Percentiles rank a stretch among this genome's conserved stretches.
These are phyloP conservation scores for Myanophis thanlyinensis DNA, from an alignment of 2,113 vertebrate genomes.

Conservation along the genomic window DNA sequence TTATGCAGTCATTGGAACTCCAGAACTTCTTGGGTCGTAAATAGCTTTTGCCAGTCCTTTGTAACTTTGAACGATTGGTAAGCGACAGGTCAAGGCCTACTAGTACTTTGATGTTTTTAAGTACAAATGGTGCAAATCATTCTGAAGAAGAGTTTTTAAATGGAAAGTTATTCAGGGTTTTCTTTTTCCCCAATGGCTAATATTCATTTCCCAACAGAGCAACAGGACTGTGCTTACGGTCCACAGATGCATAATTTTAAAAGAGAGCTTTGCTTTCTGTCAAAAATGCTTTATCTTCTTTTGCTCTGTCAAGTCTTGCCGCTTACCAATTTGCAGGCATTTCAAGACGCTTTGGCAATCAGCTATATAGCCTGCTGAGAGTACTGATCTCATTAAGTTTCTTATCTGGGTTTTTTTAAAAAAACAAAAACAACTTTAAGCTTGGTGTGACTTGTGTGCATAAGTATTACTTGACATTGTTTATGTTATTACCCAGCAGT, in stretches of 20 bases:
- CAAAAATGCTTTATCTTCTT: neutral
- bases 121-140: neutral
- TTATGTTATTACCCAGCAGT: neutral
- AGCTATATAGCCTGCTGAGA: neutral
- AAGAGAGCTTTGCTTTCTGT: neutral
- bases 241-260: slow-evolving; percentile 5
- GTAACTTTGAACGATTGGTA: neutral
- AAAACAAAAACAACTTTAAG: neutral
- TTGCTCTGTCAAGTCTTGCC: neutral
- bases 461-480: neutral
- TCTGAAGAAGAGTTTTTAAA: neutral
- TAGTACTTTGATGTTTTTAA: neutral
- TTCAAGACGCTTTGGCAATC: neutral
- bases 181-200: neutral
- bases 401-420: neutral
- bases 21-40: too few relatives aligned
- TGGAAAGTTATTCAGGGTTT: neutral
- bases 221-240: slow-evolving; percentile 1
- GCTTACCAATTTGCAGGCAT: neutral
- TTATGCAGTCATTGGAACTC: too few relatives aligned
- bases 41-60: neutral
- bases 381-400: neutral
- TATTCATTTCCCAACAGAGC: neutral
- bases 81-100: neutral
- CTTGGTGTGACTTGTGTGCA: neutral